Evolutionary conservation across 2,113 vertebrate genomes (phyloP).

Genomic region (Cranoglanis bouderius): DNA sequence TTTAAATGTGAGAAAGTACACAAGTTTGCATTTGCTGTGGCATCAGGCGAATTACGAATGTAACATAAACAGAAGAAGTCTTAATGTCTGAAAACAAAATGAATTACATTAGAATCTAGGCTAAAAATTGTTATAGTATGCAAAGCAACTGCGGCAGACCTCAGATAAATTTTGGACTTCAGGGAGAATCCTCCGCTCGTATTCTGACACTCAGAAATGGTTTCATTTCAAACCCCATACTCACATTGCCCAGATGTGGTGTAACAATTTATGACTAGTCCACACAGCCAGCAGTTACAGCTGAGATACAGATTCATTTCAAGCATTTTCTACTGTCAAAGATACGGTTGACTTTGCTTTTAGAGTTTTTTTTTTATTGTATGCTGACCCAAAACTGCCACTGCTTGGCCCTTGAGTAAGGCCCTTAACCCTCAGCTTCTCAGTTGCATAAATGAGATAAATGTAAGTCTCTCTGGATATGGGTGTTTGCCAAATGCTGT

Average conservation of each 20-base stretch:
- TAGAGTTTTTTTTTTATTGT: background rate
- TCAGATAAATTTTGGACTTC: background rate
- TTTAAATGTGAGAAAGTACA: slow-evolving; percentile 43
- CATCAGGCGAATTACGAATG: background rate
- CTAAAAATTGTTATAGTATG: background rate
- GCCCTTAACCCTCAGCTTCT: too few relatives aligned
- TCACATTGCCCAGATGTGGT: slow-evolving; percentile 6
- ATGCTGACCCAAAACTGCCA: background rate
- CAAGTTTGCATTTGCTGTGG: slow-evolving; percentile 11
- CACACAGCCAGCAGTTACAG: slow-evolving; percentile 1
- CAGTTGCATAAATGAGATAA: too few relatives aligned
- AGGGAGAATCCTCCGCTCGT: background rate
- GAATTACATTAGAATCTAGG: background rate
- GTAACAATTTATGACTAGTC: slow-evolving; percentile 3
- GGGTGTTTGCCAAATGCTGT: too few relatives aligned
- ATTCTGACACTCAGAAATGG: background rate
- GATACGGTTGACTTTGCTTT: background rate
- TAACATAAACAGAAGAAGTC: background rate
- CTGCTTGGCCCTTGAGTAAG: too few relatives aligned
- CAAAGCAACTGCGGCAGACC: background rate
- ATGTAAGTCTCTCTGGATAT: too few relatives aligned
- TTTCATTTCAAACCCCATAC: slow-evolving; percentile 20
- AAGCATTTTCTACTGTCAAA: background rate
- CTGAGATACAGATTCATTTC: background rate
- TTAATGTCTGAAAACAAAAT: slow-evolving; percentile 14